phyloP scores from a whole-genome alignment of 2,113 vertebrate species.

The Galeopterus variegatus region DNA sequence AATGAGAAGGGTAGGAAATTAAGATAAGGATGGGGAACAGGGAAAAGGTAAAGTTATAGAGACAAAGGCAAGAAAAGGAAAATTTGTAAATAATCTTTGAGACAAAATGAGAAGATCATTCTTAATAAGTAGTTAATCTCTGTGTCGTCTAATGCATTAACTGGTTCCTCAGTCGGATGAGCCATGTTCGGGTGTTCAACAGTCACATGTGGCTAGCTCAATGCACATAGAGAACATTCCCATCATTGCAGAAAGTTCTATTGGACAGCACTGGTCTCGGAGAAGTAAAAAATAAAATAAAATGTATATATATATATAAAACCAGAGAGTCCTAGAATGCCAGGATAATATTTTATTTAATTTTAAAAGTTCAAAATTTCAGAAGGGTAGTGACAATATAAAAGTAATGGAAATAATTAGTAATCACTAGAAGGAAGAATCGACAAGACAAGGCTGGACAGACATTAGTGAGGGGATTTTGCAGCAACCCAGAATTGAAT shows the following conservation, averaged over 20 bases:
- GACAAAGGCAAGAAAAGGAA: not conserved
- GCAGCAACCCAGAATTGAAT: not conserved
- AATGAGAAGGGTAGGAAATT: not conserved
- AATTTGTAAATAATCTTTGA: not conserved
- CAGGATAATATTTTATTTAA: not conserved
- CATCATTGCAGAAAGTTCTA: not conserved
- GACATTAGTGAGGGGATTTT: not conserved
- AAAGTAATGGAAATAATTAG: not conserved
- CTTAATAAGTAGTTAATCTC: not conserved
- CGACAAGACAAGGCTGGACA: not conserved
- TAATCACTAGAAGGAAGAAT: not conserved
- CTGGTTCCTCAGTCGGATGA: not conserved
- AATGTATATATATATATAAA: not conserved
- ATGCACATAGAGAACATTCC: not conserved
- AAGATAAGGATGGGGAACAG: not conserved
- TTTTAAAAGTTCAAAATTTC: constrained; percentile 24
- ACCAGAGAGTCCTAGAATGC: not conserved
- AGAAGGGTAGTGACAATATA: not conserved
- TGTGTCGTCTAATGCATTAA: not conserved
- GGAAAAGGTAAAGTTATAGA: not conserved
- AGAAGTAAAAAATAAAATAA: not conserved
- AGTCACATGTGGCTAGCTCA: not conserved
- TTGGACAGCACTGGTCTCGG: not conserved
- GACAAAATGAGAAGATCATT: not conserved
- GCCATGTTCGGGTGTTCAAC: not conserved